Conservation (phyloP, 92 coral and sea anemone species). For the Porites divaricata region DNA sequence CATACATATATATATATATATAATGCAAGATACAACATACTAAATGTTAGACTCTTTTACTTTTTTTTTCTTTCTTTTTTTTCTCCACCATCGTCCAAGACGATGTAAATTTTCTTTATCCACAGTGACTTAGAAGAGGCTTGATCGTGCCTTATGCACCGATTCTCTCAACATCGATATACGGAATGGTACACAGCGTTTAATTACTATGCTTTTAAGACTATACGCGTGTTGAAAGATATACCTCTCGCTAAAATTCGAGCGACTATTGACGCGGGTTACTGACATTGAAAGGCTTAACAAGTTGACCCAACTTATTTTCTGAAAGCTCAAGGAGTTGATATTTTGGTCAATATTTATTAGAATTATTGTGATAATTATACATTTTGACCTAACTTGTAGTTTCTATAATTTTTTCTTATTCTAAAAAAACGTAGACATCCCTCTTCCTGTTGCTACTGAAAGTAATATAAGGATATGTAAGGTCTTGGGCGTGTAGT, state of each 20-base stretch:
- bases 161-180: background rate
- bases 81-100: constrained; percentile 7
- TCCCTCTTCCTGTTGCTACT: background rate
- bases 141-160: background rate
- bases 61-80: background rate
- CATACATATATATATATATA: background rate
- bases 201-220: too few species aligned
- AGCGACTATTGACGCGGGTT: constrained; percentile 22
- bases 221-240: background rate
- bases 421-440: too few species aligned
- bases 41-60: background rate
- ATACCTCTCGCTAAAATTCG: background rate
- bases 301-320: background rate
- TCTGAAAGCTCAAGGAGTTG: background rate
- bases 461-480: background rate
- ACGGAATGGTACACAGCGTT: background rate
- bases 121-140: background rate
- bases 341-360: constrained; percentile 10
- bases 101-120: constrained; percentile 26
- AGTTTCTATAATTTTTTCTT: background rate
- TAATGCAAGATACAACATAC: background rate
- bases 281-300: background rate
- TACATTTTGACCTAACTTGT: background rate
- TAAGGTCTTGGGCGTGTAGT: too few species aligned
- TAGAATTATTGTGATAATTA: background rate